Percentiles rank a stretch among this genome's conserved stretches.
Evolutionary conservation across 2,113 vertebrate genomes (phyloP).

Genomic region (Coptodon rendalli): DNA sequence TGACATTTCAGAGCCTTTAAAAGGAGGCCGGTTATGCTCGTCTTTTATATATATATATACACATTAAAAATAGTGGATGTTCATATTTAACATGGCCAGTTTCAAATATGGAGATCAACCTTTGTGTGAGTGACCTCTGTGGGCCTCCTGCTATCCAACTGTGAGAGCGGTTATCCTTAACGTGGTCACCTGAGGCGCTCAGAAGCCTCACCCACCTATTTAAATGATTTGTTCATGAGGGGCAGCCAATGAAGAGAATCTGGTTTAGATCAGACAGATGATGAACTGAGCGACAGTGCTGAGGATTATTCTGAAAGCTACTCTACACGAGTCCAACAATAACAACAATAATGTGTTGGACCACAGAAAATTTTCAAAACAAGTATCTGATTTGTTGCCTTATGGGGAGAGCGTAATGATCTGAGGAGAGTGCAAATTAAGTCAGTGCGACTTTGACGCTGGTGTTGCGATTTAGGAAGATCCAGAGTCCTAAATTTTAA

Average conservation of each 20-base stretch:
- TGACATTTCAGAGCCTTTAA: background rate
- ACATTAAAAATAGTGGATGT: background rate
- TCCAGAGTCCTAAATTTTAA: background rate
- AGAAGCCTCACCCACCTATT: background rate
- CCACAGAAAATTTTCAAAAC: background rate
- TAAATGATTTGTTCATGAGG: background rate
- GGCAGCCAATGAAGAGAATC: background rate
- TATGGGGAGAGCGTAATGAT: accelerated
- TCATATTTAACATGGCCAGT: background rate
- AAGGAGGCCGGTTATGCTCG: background rate
- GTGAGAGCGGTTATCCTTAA: accelerated
- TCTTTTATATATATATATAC: background rate
- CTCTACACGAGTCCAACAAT: background rate
- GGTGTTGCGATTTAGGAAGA: background rate
- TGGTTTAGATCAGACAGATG: accelerated
- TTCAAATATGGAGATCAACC: background rate
- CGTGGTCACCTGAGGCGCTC: background rate
- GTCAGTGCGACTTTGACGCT: background rate
- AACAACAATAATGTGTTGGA: background rate
- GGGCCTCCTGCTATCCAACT: background rate
- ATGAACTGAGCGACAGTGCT: background rate
- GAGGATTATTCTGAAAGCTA: background rate
- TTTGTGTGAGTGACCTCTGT: background rate
- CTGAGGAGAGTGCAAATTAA: background rate
- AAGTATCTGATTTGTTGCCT: background rate